These are phyloP conservation scores for Strigamia crassipes DNA, from an alignment of 2,888 invertebrate species.

Conservation along the genomic window DNA sequence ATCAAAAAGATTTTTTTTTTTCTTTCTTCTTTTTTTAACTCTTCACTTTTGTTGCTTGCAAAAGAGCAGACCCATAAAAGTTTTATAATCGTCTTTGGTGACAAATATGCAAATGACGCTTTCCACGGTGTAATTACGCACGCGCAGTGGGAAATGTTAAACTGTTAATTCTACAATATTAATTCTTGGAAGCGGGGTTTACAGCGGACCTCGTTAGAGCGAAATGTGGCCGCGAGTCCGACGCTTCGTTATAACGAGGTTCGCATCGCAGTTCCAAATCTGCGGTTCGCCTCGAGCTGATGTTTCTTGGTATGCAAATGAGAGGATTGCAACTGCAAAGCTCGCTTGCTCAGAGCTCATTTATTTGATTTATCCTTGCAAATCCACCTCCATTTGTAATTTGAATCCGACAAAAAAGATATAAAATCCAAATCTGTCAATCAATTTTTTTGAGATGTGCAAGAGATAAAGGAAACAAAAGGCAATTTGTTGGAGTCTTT, in stretches of 20 bases:
- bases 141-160: slow-evolving; percentile 24
- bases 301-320: slow-evolving; percentile 42
- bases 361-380: slow-evolving; percentile 34
- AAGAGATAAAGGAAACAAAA: slow-evolving; percentile 12
- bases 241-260: not conserved
- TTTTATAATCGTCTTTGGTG: slow-evolving; percentile 42
- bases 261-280: slow-evolving; percentile 7
- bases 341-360: slow-evolving; percentile 16
- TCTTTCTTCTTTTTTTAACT: not conserved
- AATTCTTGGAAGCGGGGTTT: slow-evolving; percentile 29
- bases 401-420: not conserved
- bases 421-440: slow-evolving; percentile 23
- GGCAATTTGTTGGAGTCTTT: slow-evolving; percentile 11
- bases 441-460: not conserved
- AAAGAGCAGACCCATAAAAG: slow-evolving; percentile 13
- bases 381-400: slow-evolving; percentile 42
- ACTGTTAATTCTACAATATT: slow-evolving; percentile 40
- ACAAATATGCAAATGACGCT: slow-evolving; percentile 39
- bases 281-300: slow-evolving; percentile 37
- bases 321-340: slow-evolving; percentile 36
- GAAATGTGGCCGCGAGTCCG: not conserved
- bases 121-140: slow-evolving; percentile 14
- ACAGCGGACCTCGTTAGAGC: not conserved
- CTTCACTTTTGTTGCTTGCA: not conserved
- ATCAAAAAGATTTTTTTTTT: not conserved